Evolutionary conservation across 2,797 vertebrate genomes (phyloP), one percentile per base, ranked within the genome.

Genomic region (Arnoldichthys spilopterus): DNA sequence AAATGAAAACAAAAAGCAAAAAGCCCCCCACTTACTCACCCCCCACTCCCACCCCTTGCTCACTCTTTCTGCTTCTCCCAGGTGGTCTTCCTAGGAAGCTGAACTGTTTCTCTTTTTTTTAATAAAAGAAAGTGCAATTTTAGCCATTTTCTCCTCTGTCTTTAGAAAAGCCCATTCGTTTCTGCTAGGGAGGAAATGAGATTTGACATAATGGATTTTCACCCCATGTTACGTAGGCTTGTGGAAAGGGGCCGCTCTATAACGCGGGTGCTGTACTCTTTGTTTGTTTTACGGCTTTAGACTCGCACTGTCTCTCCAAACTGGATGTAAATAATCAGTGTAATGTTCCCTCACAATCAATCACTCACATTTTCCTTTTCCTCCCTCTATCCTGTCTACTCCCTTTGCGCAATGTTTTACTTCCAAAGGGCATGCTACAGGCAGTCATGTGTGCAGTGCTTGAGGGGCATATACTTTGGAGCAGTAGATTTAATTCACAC

Each of bases 151-250:
- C 90, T 91, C 87, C 83, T 89, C 86, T 87, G 73, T 90, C 83
- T 91, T 93, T 86, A 83, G 87, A 91, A 87, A 76, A 85, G 76
- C 85, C 87, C 91, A 91, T 92, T 94, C 90, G 87, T 90, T 92
- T 93, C 92, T 90, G 88, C 88, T 86, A 78, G 63, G 64, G 89
- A 94, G 93, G 93, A 95, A 94, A 93, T 94, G 77, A 90, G 89
- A 92, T 94, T 93, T 93, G 92, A 94, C 93, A 93, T 94, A 93
- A 94, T 94, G 92, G 91, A 91, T 92, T 93, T 93, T 91, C 88
- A 80, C 90, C 87, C 89, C 83, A 86, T 80, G 85, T 92, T 92
- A 88, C 88, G 90, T 87, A 90, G 91, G 91, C 69, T 22, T 26
- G 87, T 86, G 82, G 83, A 84, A 89, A 87, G 87, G 84, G 74